Percentiles rank a stretch among this genome's conserved stretches.
Conservation (phyloP, 2,888 invertebrate species). For the Sussaba pulchella region DNA sequence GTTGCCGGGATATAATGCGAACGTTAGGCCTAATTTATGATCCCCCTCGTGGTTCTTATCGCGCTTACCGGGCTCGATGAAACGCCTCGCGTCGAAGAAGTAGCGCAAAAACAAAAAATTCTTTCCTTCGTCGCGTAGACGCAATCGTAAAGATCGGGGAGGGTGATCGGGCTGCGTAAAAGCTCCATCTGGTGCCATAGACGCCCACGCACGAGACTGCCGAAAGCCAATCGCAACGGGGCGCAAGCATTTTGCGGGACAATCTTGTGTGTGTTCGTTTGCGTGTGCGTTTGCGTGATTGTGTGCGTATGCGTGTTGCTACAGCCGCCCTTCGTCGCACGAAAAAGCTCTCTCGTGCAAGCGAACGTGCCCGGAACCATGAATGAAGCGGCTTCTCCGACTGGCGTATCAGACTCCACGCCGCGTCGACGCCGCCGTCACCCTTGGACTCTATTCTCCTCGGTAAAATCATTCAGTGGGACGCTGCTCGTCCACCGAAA, state of each 20-base stretch:
- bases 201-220: slow-evolving; percentile 70
- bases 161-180: slow-evolving; percentile 50
- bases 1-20: neutral
- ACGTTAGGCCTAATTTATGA: slow-evolving; percentile 21
- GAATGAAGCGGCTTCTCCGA: slow-evolving; percentile 72
- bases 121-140: neutral
- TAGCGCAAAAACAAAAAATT: neutral
- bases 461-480: slow-evolving; percentile 74
- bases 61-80: neutral
- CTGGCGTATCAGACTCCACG: slow-evolving; percentile 43
- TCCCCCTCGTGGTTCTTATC: slow-evolving; percentile 25
- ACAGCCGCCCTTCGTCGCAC: slow-evolving; percentile 44
- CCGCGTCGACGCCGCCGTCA: slow-evolving; percentile 43
- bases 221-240: slow-evolving; percentile 72
- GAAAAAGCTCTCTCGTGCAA: slow-evolving; percentile 23
- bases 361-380: slow-evolving; percentile 68
- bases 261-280: no score
- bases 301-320: slow-evolving; percentile 60
- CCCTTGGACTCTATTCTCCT: slow-evolving; percentile 42
- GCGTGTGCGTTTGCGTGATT: no score
- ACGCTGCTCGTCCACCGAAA: slow-evolving; percentile 69
- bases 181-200: slow-evolving; percentile 50
- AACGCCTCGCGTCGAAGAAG: slow-evolving; percentile 16
- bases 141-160: neutral
- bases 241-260: slow-evolving; percentile 72